Evolutionary conservation across 2,888 invertebrate species (phyloP), one percentile per base, ranked within the genome.

Genomic region (Choreutis nemorana): DNA sequence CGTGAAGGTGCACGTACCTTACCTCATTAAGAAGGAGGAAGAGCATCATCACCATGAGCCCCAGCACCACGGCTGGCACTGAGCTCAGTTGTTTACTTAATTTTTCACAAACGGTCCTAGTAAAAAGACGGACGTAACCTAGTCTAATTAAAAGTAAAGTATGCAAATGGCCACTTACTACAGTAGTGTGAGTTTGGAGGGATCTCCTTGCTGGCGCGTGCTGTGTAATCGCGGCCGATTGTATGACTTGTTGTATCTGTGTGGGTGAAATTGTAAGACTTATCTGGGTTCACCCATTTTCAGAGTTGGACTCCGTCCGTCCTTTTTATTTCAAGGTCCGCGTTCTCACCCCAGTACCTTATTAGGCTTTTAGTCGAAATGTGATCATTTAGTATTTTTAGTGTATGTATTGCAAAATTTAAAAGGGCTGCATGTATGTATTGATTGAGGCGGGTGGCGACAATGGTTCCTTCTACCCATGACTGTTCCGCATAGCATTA

Each of bases 1-100:
- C 14, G 87, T 87, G n/a, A 87, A 87, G 62, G 83, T 87, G 29
- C 87, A 88, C 44, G 86, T 87, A 12, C 88, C 87, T 33, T 77
- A 82, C 13, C 82, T 83, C 45, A 65, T 87, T 29, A 85, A 86
- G 55, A 75, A 84, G 29, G 80, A 80, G 39, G 70, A 77, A 35
- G 81, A 83, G 26, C 72, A 81, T 36, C 66, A 73, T 33, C 43
- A 54, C 21, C 55, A 56, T 15, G 50, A 57, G 18, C 64, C 77
- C 26, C 50, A 60, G 18, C 55, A 61, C 36, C 58, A 56, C 36
- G 81, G 84, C 40, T 75, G 80, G 64, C 66, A 80, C 47, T 79
- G 59, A 73, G 44, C 43, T 37, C 37, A 29, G 16, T 36, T 42
- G 4, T 6, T 11, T 11, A 18, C 8, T 18, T 20, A 20, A n/a